phyloP scores from a whole-genome alignment of 2,113 vertebrate species.

The Elaphurus davidianus region DNA sequence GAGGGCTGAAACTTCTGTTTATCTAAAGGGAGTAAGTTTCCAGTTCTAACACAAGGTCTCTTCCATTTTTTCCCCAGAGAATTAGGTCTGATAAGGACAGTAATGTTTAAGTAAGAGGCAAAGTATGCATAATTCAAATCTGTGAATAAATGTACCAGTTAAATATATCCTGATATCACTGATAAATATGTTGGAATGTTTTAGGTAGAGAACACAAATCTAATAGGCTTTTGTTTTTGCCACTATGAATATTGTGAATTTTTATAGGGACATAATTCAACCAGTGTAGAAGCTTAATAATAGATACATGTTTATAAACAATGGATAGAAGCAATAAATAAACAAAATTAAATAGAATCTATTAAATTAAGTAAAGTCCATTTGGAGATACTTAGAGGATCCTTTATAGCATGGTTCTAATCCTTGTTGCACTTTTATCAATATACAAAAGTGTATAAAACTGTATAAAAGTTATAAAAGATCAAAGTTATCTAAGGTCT shows the following conservation, averaged over 20 bases:
- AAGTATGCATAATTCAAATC: background rate
- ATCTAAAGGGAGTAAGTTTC: background rate
- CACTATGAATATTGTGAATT: background rate
- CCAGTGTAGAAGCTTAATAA: background rate
- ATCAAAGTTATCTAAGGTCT: background rate
- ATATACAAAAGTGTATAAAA: background rate
- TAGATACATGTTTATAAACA: background rate
- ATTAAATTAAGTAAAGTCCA: background rate
- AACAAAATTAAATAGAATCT: background rate
- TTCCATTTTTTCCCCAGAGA: background rate
- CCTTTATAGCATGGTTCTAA: background rate
- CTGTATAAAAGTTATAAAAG: background rate
- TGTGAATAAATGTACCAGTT: background rate
- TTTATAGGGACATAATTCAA: background rate
- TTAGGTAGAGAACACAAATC: background rate
- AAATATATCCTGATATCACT: background rate
- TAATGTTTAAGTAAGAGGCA: background rate
- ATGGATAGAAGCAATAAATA: background rate
- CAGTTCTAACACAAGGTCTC: background rate
- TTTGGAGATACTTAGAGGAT: background rate
- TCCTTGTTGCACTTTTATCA: background rate
- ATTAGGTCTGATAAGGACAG: background rate
- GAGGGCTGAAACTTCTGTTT: background rate
- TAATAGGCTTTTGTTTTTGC: background rate
- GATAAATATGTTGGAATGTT: background rate